Evolutionary conservation across 2,113 vertebrate species (phyloP), one percentile per base, ranked within the genome.

Genomic region (Brachyhypopomus occidentalis): DNA sequence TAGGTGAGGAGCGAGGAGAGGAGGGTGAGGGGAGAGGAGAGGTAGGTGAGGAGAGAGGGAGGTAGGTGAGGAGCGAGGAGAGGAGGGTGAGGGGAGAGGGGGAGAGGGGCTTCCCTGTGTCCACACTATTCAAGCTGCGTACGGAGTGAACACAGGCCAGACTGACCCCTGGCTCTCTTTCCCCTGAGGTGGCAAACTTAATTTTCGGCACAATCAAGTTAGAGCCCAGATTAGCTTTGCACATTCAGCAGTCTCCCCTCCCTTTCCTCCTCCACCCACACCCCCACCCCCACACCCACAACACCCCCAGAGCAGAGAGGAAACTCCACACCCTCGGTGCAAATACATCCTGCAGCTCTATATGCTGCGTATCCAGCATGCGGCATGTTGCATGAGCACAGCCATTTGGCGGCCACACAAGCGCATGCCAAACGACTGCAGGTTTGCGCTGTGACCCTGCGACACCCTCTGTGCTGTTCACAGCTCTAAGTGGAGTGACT

Each of bases 151-250:
- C 12, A 52, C 8, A 52, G 30, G 75, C 77, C 52, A 60, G 41
- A 34, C 5, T 80, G 84, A 86, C 84, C 83, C 79, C 79, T 79
- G 71, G 82, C 75, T 74, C 59, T 85, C 55, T 27, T 45, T 84
- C 75, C 74, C 71, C 72, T 69, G 52, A 83, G 81, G 74, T 76
- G 45, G 77, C 74, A 83, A 85, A 88, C 84, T 81, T 85, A 12
- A 85, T 87, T 88, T 72, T 86, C 72, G 75, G 45, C 62, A 25
- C 77, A 87, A 88, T 87, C 63, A 76, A 88, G 88, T 84, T 84
- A 89, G 56, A 79, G 60, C 62, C 45, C 79, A 86, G 83, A 89
- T 88, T 84, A 86, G 62, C 48, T 78, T 71, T 89, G 80, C 84
- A 85, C 87, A 88, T 87, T 87, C 87, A 88, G 84, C 87, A 85